A percentile compares a stretch with the other conserved stretches of the same genome.
Evolutionary conservation across 2,888 invertebrate species (phyloP).

Genomic region (Cerceris rybyensis): DNA sequence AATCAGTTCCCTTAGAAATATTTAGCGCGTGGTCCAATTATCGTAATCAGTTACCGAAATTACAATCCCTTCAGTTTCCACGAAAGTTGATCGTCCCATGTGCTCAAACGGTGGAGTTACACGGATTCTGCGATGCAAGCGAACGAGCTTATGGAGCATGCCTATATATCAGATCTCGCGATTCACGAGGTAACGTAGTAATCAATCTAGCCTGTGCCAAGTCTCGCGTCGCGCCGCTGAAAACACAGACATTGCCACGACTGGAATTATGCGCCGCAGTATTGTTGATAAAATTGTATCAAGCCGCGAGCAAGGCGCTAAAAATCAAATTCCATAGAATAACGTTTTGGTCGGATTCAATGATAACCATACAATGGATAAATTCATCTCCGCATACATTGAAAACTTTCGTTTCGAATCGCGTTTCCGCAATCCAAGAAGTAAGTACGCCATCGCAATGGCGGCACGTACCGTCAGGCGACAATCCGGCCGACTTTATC

Average conservation of each 20-base stretch:
- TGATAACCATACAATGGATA: slow-evolving; percentile 3
- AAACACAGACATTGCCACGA: slow-evolving; percentile 1
- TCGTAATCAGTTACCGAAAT: neutral
- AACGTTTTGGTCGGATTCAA: neutral
- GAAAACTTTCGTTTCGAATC: neutral
- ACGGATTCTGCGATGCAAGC: slow-evolving; percentile 26
- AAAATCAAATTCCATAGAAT: neutral
- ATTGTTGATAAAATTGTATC: slow-evolving; percentile 1
- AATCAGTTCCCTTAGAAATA: slow-evolving; percentile 8
- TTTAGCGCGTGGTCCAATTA: neutral
- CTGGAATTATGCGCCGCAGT: slow-evolving; percentile 19
- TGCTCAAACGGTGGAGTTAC: neutral
- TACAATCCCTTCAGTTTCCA: neutral
- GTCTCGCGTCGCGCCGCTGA: slow-evolving; percentile 16
- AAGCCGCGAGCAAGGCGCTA: neutral
- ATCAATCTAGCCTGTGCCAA: neutral
- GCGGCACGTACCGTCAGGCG: neutral
- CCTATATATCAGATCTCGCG: slow-evolving; percentile 2
- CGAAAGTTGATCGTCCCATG: neutral
- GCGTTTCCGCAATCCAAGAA: neutral
- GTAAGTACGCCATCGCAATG: neutral
- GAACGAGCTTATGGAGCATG: slow-evolving; percentile 17
- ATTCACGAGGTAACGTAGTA: neutral
- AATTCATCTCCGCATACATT: neutral
- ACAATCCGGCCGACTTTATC: neutral